Evolutionary conservation across 2,888 invertebrate species (phyloP), one percentile per base, ranked within the genome.

Genomic region (Bimastos eiseni): DNA sequence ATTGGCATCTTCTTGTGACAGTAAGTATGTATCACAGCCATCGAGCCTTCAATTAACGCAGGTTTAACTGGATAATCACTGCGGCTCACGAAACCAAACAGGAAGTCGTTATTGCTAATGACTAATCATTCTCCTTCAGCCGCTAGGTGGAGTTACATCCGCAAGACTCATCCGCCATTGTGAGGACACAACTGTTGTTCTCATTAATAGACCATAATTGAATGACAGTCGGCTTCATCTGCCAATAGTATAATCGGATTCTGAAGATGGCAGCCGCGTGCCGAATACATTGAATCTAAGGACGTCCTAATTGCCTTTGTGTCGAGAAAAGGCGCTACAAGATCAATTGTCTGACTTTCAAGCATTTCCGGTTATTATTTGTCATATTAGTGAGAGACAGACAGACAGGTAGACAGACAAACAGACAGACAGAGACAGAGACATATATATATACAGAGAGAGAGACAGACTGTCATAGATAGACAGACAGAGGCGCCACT

Each of bases 101-200:
- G 70, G 70, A 70, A 70, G 70, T 70, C 70, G 70, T 70, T 70
- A 70, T 70, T 70, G 17, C 70, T 70, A 70, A 70, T 70, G 70
- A n/a, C 70, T 70, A 70, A 70, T 70, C n/a, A 70, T 70, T 70
- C n/a, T 70, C 70, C 70, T 70, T n/a, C 70, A 70, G 8, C 70
- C 70, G 70, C 70, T 70, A 70, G 70, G n/a, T 70, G 70, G 55
- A n/a, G 70, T 70, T 1, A n/a, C 70, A 70, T 70, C 70, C 70
- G 70, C 70, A 70, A 0, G 70, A 30, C 70, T 70, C 70, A 70
- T 70, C 70, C 70, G 70, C 70, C 70, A 70, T n/a, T 70, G 70
- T 70, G 70, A 70, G n/a, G 70, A n/a, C 30, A n/a, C 70, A 11
- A n/a, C n/a, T 2, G 70, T 70, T 70, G 70, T 49, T 21, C 49